phyloP scores from a whole-genome alignment of 1,140 invertebrate species.

The Limonius californicus region DNA sequence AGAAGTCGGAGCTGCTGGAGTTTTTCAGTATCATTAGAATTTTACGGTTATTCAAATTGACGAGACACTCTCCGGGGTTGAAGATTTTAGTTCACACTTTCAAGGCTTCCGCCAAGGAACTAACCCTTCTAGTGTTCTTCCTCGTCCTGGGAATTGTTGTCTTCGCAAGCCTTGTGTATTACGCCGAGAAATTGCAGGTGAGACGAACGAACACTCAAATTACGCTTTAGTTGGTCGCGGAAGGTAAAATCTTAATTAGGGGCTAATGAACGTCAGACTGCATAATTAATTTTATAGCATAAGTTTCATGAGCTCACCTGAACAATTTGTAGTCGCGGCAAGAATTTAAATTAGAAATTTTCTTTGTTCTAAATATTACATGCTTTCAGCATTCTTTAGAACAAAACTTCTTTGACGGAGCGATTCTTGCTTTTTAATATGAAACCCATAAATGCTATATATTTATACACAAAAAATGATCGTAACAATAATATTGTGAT shows the following conservation, averaged over 20 bases:
- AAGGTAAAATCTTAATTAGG: constrained; percentile 4
- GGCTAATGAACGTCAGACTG: neutral
- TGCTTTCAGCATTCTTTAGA: no score
- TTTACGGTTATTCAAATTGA: constrained; percentile 96
- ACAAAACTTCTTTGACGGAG: no score
- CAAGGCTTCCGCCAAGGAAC: constrained; percentile 95
- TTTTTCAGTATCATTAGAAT: constrained; percentile 99
- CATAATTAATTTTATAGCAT: no score
- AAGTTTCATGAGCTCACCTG: no score
- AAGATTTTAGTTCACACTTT: constrained; percentile 98
- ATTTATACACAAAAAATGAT: no score
- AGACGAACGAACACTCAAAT: constrained; percentile 17
- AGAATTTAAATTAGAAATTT: no score
- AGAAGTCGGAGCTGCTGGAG: constrained; percentile 95
- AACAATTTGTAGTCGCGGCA: no score
- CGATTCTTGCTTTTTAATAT: no score
- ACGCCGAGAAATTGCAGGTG: constrained; percentile 69
- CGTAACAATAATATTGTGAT: no score
- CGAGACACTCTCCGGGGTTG: constrained; percentile 91
- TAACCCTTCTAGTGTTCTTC: constrained; percentile 93
- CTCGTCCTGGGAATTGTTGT: constrained; percentile 94
- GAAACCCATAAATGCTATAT: no score
- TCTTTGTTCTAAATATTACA: neutral
- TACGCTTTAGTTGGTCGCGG: neutral
- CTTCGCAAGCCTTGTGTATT: constrained; percentile 95